Base-by-base conservation (phyloP, 1,140 invertebrate genomes). In the Bombus polaris region DNA sequence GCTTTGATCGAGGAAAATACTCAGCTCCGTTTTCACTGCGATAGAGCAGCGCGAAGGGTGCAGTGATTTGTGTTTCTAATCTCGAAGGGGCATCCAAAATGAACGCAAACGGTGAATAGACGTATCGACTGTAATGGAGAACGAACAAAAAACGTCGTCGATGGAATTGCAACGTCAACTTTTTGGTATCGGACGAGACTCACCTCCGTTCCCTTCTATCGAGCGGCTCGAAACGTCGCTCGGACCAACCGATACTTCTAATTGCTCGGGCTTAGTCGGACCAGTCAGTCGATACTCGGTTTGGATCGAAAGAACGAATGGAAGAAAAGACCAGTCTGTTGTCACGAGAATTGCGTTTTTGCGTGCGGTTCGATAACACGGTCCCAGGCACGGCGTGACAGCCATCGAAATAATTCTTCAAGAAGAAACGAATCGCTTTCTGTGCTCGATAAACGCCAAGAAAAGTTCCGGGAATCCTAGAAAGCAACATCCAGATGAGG, bases 261-360 rank as follows among this genome's bases (percentile, higher is more conserved):
- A 79, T 79, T 79, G 65, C 42, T 10, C 22, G 12, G 25, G 22
- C 25, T 32, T 15, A 25, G 65, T 25, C 39, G 15, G 25, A 13
- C 25, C 18, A 1, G 8, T 18, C 74, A 53, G 37, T 47, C 73
- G 62, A 83, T 76, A 70, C 4, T 9, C 32, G 62, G 53, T 42
- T 66, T 32, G 57, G 65, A 53, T 37, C 22, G 39, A 37, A 8
- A 18, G 25, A 68, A 44, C 28, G 25, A 72, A 44, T 9, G 71
- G n/a, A 72, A 44, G 53, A 35, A 62, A 79, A 15, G 57, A 12
- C 5, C 68, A 8, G 42, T 6, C 47, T 2, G 35, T 35, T 62
- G 44, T 78, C 76, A 57, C 65, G 35, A 25, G 39, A 85, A 85
- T 85, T n/a, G 79, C 70, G 57, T 74, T 74, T 22, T 85, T 79